Evolutionary conservation across 2,113 vertebrate genomes (phyloP).

Genomic region (Neolamprologus cancellatus): DNA sequence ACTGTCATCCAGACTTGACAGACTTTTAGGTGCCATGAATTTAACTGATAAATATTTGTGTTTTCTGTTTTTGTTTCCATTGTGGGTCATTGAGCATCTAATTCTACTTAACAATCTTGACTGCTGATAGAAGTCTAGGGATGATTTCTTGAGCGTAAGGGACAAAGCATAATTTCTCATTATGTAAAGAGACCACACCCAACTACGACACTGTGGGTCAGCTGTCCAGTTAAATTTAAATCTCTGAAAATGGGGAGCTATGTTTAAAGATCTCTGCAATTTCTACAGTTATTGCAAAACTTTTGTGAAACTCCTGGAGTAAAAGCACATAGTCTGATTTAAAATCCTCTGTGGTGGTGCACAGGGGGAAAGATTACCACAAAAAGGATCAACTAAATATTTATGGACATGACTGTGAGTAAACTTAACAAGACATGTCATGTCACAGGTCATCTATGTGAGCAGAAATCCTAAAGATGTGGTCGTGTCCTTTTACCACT

Average conservation of each 20-base stretch:
- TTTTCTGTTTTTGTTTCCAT: background rate
- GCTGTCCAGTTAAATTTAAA: background rate
- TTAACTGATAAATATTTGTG: background rate
- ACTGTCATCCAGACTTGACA: background rate
- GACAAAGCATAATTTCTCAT: background rate
- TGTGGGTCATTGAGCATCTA: background rate
- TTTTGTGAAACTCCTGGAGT: background rate
- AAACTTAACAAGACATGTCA: background rate
- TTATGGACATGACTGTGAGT: background rate
- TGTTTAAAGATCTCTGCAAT: background rate
- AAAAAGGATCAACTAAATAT: background rate
- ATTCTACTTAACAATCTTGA: background rate
- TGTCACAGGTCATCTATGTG: conserved; percentile 78
- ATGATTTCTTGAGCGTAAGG: background rate
- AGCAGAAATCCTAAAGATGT: conserved; percentile 85
- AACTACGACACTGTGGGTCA: background rate
- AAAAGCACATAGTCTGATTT: background rate
- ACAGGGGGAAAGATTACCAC: background rate
- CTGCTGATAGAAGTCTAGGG: background rate
- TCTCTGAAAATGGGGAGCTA: background rate
- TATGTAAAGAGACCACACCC: background rate
- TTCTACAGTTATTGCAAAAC: background rate
- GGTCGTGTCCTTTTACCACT: conserved; percentile 79
- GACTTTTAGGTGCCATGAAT: background rate
- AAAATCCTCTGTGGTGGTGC: background rate